A percentile compares a stretch with the other conserved stretches of the same genome.
Evolutionary conservation across 1,140 invertebrate genomes (phyloP).

Genomic region (Teleopsis dalmanni): DNA sequence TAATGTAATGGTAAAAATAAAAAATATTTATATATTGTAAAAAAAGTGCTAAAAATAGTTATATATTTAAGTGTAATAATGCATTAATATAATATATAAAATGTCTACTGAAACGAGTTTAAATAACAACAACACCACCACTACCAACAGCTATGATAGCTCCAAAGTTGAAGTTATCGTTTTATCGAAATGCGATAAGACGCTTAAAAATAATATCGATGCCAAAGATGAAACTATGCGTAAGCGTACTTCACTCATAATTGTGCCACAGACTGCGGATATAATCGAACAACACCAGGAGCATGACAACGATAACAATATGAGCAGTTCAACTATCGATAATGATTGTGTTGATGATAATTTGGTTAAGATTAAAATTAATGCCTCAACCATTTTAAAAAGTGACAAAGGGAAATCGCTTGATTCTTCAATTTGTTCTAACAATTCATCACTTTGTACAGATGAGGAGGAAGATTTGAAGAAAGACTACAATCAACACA

Average conservation of each 20-base stretch:
- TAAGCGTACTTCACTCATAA: conserved; percentile 41
- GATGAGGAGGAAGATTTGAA: conserved; percentile 12
- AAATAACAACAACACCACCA: not conserved
- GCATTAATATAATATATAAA: not conserved
- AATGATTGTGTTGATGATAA: conserved; percentile 10
- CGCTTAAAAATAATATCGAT: conserved; percentile 42
- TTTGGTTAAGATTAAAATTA: not conserved
- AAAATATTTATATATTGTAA: too few species aligned
- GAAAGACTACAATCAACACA: too few species aligned
- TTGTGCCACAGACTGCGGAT: conserved; percentile 36
- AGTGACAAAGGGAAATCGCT: not conserved
- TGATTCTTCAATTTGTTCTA: conserved; percentile 10
- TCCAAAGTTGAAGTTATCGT: conserved; percentile 41
- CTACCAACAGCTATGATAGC: conserved; percentile 4
- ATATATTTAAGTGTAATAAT: not conserved
- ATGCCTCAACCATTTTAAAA: not conserved
- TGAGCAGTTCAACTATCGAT: conserved; percentile 10
- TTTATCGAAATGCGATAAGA: conserved; percentile 38
- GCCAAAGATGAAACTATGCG: conserved; percentile 40
- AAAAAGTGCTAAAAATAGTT: conserved; percentile 1
- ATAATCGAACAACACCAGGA: conserved; percentile 1
- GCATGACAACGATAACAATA: conserved; percentile 5
- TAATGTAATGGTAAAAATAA: too few species aligned
- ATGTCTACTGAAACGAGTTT: conserved; percentile 9
- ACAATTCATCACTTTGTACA: conserved; percentile 5